Evolutionary conservation across 2,113 vertebrate species (phyloP).

Genomic region (Ranitomeya imitator): DNA sequence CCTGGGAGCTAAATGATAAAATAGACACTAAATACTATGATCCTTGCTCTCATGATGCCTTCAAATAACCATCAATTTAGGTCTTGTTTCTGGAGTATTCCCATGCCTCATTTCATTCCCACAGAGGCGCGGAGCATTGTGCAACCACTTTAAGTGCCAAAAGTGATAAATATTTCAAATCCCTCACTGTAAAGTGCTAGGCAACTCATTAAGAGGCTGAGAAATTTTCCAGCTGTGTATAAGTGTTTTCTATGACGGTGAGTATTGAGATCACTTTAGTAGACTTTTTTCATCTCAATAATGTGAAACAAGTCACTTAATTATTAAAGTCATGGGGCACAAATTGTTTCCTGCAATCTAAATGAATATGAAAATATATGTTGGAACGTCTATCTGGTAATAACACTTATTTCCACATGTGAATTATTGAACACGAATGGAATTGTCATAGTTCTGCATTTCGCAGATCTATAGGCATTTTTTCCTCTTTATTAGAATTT

Average conservation of each 20-base stretch:
- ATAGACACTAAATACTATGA: background rate
- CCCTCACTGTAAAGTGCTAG: slow-evolving; percentile 49
- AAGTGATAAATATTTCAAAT: slow-evolving; percentile 56
- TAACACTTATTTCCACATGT: slow-evolving; percentile 55
- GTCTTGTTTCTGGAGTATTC: slow-evolving; percentile 53
- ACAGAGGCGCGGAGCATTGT: slow-evolving; percentile 27
- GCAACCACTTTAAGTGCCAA: slow-evolving; percentile 58
- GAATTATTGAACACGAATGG: slow-evolving; percentile 56
- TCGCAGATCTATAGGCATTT: slow-evolving; percentile 14
- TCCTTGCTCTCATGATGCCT: slow-evolving; percentile 1
- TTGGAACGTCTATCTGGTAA: slow-evolving; percentile 43
- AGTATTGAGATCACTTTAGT: slow-evolving; percentile 52
- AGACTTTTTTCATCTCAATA: slow-evolving; percentile 55
- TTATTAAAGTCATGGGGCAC: slow-evolving; percentile 48
- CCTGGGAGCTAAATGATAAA: background rate
- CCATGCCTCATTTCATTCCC: slow-evolving; percentile 54
- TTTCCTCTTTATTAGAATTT: slow-evolving; percentile 21
- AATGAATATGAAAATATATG: slow-evolving; percentile 57
- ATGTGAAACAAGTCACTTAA: slow-evolving; percentile 57
- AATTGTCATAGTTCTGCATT: slow-evolving; percentile 39
- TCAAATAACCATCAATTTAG: slow-evolving; percentile 41
- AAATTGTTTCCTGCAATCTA: slow-evolving; percentile 58
- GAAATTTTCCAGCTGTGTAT: slow-evolving; percentile 52
- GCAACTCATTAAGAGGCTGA: slow-evolving; percentile 54
- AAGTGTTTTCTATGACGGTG: slow-evolving; percentile 49